phyloP scores from a whole-genome alignment of 2,888 invertebrate species.

The Aphodius sticticus region DNA sequence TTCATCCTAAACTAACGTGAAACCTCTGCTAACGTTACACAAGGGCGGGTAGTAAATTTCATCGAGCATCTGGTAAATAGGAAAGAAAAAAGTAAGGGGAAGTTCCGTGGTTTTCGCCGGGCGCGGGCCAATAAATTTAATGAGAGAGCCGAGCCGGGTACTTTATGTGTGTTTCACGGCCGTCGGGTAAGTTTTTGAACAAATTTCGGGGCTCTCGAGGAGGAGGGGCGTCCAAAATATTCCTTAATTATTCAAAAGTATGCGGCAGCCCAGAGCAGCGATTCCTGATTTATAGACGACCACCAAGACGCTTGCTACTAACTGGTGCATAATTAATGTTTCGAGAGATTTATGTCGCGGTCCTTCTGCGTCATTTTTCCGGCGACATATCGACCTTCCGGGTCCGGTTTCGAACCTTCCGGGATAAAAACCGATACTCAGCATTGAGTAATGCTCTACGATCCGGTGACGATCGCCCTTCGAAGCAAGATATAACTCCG shows the following conservation, averaged over 20 bases:
- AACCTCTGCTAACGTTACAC: neutral
- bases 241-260: constrained; percentile 34
- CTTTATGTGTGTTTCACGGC: constrained; percentile 36
- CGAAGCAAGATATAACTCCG: constrained; percentile 4
- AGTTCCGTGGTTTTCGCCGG: constrained; percentile 17
- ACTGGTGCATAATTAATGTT: constrained; percentile 13
- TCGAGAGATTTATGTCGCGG: constrained; percentile 11
- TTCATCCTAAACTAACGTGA: neutral
- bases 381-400: constrained; percentile 26
- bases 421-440: neutral
- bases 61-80: neutral
- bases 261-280: constrained; percentile 13
- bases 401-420: neutral
- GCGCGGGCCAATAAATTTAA: constrained; percentile 34
- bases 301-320: constrained; percentile 7
- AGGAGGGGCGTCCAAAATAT: constrained; percentile 10
- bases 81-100: neutral
- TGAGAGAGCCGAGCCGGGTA: constrained; percentile 29
- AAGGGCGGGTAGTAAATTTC: neutral
- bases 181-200: constrained; percentile 36
- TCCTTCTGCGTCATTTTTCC: constrained; percentile 23
- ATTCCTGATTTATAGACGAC: constrained; percentile 30
- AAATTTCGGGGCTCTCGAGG: constrained; percentile 26
- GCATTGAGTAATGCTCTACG: neutral
- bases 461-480: neutral